These are phyloP conservation scores for Argynnis bischoffii DNA, from an alignment of 2,888 invertebrate genomes.

Conservation along the genomic window DNA sequence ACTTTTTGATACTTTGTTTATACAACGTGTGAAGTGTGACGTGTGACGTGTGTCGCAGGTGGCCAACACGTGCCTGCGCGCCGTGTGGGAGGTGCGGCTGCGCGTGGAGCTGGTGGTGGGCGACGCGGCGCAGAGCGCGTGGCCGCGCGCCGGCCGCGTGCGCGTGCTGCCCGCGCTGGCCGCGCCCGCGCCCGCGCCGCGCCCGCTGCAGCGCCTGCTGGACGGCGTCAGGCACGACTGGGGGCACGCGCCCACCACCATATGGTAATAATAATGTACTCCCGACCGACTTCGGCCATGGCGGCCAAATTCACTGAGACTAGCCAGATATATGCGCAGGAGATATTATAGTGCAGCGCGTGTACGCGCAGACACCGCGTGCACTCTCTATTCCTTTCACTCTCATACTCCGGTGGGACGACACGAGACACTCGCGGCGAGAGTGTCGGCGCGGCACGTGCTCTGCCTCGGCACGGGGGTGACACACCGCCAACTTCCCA, in stretches of 20 bases:
- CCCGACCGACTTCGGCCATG: too few relatives aligned
- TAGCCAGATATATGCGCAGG: too few relatives aligned
- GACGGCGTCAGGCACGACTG: conserved; percentile 54
- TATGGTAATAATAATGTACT: conserved; percentile 52
- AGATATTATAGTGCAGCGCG: too few relatives aligned
- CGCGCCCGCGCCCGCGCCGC: conserved; percentile 42
- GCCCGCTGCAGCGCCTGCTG: conserved; percentile 49
- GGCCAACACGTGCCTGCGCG: conserved; percentile 65
- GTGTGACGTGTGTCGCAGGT: conserved; percentile 51
- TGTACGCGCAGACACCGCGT: too few relatives aligned
- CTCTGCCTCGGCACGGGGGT: too few relatives aligned
- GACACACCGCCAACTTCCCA: too few relatives aligned
- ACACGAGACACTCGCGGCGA: too few relatives aligned
- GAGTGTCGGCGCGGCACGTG: too few relatives aligned
- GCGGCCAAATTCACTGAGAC: too few relatives aligned
- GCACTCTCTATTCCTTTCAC: too few relatives aligned
- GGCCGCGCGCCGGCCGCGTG: conserved; percentile 55
- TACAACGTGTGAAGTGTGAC: background rate
- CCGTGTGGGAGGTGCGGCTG: conserved; percentile 67
- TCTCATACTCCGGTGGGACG: too few relatives aligned
- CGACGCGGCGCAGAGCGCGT: conserved; percentile 49
- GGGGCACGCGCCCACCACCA: conserved; percentile 64
- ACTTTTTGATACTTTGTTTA: too few relatives aligned
- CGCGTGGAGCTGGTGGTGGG: conserved; percentile 52
- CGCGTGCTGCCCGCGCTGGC: conserved; percentile 50